Percentiles rank a stretch among this genome's conserved stretches.
phyloP scores from a whole-genome alignment of 2,113 vertebrate genomes.

The Hipposideros armiger region DNA sequence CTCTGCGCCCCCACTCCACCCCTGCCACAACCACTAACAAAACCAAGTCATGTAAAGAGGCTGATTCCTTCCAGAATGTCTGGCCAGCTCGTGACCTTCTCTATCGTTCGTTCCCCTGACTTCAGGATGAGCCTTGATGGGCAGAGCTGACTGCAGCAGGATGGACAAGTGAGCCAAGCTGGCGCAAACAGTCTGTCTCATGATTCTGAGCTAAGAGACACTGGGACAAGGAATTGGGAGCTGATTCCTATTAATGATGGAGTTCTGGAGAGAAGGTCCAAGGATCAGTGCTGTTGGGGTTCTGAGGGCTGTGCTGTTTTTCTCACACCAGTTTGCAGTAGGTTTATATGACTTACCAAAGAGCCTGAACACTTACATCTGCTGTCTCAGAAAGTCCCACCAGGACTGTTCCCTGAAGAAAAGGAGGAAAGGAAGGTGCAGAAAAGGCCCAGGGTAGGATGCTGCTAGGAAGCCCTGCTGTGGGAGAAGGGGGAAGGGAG shows the following conservation, averaged over 20 bases:
- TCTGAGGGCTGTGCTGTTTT: no score
- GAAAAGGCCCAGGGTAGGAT: background rate
- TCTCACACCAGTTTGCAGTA: background rate
- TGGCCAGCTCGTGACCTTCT: no score
- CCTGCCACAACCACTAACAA: background rate
- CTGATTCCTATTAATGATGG: background rate
- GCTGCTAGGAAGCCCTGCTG: fast-evolving
- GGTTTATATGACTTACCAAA: background rate
- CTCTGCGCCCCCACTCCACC: no score
- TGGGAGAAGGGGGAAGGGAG: background rate
- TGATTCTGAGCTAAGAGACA: background rate
- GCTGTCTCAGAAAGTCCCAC: background rate
- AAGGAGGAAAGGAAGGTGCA: background rate
- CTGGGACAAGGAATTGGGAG: background rate
- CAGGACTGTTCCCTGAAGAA: background rate
- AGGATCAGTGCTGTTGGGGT: fast-evolving
- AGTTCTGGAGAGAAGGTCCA: background rate
- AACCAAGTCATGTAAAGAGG: background rate
- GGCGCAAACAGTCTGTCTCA: background rate
- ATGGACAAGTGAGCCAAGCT: background rate
- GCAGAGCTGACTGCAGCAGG: background rate
- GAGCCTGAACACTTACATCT: background rate
- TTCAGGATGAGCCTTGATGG: background rate
- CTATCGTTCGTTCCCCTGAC: no score
- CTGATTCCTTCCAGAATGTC: background rate